Evolutionary conservation across 2,113 vertebrate genomes (phyloP).

Genomic region (Bubo blakistoni): DNA sequence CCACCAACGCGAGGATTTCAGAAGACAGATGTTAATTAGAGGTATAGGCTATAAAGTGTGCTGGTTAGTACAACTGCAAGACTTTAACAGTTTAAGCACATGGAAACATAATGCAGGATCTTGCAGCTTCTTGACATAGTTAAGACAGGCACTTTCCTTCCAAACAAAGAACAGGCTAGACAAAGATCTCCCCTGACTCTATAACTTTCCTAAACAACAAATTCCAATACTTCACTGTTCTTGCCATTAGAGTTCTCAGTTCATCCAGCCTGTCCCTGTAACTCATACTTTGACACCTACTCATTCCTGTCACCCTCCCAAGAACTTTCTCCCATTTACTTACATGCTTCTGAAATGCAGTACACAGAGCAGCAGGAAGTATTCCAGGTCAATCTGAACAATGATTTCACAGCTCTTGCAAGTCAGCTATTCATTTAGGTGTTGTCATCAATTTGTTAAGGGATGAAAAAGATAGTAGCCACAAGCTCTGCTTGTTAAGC

Average conservation of each 20-base stretch:
- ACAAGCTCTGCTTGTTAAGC: neutral
- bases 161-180: neutral
- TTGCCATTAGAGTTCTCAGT: neutral
- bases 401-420: neutral
- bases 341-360: neutral
- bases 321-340: neutral
- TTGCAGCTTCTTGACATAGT: neutral
- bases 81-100: neutral
- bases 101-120: neutral
- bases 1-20: neutral
- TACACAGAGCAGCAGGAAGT: neutral
- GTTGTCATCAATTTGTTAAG: neutral
- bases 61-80: neutral
- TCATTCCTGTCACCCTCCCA: neutral
- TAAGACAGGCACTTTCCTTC: neutral
- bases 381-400: neutral
- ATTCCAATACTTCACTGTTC: neutral
- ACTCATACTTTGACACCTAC: neutral
- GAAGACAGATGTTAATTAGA: neutral
- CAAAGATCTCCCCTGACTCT: neutral
- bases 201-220: neutral
- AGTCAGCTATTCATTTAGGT: neutral
- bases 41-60: accelerated
- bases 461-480: neutral
- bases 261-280: neutral